phyloP scores from a whole-genome alignment of 2,113 vertebrate genomes.

The Pomatostomus ruficeps region DNA sequence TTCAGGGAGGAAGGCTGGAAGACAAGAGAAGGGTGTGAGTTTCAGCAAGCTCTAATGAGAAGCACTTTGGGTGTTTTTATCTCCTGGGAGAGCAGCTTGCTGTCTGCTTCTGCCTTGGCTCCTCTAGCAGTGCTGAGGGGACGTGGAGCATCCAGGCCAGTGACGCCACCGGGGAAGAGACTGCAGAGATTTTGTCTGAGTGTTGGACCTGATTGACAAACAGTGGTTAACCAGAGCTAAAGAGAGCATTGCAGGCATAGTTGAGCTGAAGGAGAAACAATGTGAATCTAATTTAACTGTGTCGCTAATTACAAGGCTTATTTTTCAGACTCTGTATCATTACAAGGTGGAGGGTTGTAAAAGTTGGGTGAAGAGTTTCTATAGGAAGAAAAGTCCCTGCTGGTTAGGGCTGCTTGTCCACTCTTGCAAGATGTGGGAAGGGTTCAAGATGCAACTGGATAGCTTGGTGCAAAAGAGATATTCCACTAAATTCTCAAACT shows the following conservation, averaged over 20 bases:
- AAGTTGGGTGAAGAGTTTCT: not conserved
- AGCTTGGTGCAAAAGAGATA: not conserved
- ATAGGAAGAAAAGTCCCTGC: not conserved
- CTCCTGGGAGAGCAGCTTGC: not conserved
- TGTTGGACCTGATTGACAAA: not conserved
- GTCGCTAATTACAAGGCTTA: slow-evolving; percentile 7
- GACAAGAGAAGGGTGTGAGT: not conserved
- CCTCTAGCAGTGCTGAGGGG: not conserved
- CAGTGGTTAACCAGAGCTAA: not conserved
- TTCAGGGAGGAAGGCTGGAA: not conserved
- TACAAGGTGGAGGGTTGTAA: not conserved
- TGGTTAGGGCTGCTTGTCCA: not conserved
- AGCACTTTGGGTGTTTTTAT: not conserved
- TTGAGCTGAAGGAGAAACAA: not conserved
- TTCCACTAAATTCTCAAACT: not conserved
- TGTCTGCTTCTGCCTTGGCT: not conserved
- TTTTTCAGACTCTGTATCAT: not conserved
- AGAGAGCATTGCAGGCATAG: not conserved
- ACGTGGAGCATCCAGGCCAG: not conserved
- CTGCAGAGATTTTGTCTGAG: not conserved
- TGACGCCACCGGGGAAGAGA: accelerated
- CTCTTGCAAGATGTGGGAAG: not conserved
- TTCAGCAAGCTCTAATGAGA: not conserved
- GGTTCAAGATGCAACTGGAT: not conserved
- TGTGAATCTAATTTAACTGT: slow-evolving; percentile 7